Conservation (phyloP, 2,113 vertebrate species). For the Erythrolamprus reginae region DNA sequence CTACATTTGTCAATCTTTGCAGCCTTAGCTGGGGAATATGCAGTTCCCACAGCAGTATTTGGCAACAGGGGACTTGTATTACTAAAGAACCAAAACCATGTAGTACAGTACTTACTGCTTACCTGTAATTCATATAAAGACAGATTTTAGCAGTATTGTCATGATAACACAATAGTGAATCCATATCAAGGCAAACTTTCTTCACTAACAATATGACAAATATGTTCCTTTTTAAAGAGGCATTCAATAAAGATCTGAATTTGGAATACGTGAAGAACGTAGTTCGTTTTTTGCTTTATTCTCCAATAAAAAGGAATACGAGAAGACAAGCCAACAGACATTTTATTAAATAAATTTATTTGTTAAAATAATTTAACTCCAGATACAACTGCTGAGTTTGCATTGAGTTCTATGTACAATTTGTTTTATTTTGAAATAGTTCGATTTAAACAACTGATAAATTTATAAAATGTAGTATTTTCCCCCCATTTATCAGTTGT, state of each 20-base stretch:
- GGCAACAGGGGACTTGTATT: constrained; percentile 25
- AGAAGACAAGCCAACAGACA: constrained; percentile 34
- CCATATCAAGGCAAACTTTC: constrained; percentile 46
- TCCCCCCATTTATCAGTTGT: constrained; percentile 70
- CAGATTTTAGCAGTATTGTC: constrained; percentile 36
- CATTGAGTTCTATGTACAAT: constrained; percentile 78
- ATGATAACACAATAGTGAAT: constrained; percentile 51
- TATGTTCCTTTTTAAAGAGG: not conserved
- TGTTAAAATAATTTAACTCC: constrained; percentile 87
- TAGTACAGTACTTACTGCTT: constrained; percentile 18
- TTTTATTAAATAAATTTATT: constrained; percentile 88
- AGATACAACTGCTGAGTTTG: constrained; percentile 82
- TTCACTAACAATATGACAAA: not conserved
- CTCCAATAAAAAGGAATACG: not conserved
- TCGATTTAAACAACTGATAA: constrained; percentile 76
- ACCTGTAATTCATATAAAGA: not conserved
- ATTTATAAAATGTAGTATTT: constrained; percentile 65
- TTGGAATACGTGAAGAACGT: not conserved
- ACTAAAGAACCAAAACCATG: constrained; percentile 29
- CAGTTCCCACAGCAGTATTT: constrained; percentile 37
- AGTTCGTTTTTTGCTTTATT: not conserved
- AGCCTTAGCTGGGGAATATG: constrained; percentile 26
- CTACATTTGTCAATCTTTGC: constrained; percentile 44
- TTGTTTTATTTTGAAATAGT: constrained; percentile 75
- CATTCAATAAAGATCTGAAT: not conserved